Conservation (phyloP, 2,797 vertebrate genomes). For the Enteromius anoplus region DNA sequence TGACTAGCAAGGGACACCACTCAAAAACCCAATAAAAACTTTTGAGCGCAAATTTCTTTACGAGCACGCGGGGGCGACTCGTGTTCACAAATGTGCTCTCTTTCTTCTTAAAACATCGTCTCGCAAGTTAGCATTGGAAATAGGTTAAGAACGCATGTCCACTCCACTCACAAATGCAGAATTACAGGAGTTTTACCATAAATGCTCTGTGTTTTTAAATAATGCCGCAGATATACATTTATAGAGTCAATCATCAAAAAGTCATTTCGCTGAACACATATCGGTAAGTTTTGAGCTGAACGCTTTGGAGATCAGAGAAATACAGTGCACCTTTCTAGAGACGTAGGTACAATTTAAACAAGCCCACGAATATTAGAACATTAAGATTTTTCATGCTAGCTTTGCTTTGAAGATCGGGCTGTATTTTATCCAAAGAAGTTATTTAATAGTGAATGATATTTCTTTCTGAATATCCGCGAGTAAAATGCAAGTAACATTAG, state of each 20-base stretch:
- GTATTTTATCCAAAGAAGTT: background rate
- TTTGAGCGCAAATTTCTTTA: background rate
- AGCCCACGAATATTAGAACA: background rate
- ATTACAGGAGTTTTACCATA: background rate
- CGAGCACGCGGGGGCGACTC: constrained; percentile 48
- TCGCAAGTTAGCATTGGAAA: background rate
- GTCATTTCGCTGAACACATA: background rate
- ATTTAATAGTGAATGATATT: no score
- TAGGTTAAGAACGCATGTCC: background rate
- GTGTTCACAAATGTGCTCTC: background rate
- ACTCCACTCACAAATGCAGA: background rate
- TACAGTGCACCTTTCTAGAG: background rate
- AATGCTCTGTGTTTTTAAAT: background rate
- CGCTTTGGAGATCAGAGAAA: background rate
- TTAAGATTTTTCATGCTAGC: background rate
- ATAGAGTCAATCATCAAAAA: background rate
- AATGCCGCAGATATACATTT: background rate
- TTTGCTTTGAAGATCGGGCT: background rate
- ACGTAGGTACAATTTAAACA: background rate
- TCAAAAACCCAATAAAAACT: background rate
- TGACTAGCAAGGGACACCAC: background rate
- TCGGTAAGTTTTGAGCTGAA: background rate
- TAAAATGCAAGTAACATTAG: background rate
- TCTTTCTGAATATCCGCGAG: no score
- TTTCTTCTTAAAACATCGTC: background rate